Evolutionary conservation across 2,113 vertebrate genomes (phyloP), one percentile per base, ranked within the genome.

Genomic region (Panurus biarmicus): DNA sequence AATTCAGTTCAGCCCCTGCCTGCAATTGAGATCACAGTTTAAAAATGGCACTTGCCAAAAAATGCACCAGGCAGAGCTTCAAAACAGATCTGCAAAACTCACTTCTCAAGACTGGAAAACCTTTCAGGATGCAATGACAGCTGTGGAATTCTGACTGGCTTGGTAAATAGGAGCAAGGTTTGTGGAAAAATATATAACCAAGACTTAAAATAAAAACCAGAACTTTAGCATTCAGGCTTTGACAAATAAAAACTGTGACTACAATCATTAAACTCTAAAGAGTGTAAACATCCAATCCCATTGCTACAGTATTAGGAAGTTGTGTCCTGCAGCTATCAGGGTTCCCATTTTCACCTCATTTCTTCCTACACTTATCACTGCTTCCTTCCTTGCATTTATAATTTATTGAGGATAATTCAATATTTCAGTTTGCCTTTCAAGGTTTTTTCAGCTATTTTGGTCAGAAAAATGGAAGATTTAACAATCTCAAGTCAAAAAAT

Each of bases 401-500:
- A 95, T 94, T 95, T 94, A 96, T 79, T 96, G 84, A 64, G 9
- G 6, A 25, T 23, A 57, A 57, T 51, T 82, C 57, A 42, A 31
- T 51, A 84, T 89, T 44, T 96, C 71, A 92, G 67, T 91, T 76
- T 82, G 45, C 60, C 91, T 97, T 96, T 65, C 42, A 76, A 91
- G 22, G 67, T n/a, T 72, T 94, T 88, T 64, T 58, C 60, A 87
- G 82, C 89, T 95, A 78, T 95, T 96, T 95, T 93, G 77, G 81
- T 88, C 95, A 95, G 85, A 94, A 93, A 93, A 95, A 96, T 82
- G 76, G 95, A 92, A 96, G 81, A 95, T 51, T 87, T 53, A 93
- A 94, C 23, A 94, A 96, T 92, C 95, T 96, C 69, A 87, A 96
- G 90, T 95, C 94, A 91, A 18, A 73, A 72, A 84, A 81, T n/a